phyloP scores from a whole-genome alignment of 2,888 invertebrate species.

The Pyrochroa serraticornis region DNA sequence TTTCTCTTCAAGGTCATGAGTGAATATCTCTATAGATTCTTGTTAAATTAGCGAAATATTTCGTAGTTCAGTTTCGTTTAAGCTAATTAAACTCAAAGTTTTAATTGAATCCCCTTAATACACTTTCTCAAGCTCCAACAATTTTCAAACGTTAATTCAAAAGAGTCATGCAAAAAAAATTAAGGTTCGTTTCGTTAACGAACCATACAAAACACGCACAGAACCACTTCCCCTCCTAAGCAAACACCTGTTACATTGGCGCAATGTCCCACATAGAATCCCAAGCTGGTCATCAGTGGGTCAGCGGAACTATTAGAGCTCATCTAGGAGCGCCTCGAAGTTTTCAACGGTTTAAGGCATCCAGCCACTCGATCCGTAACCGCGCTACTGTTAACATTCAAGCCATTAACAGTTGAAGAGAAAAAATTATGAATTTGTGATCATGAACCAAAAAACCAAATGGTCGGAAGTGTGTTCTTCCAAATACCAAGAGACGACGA shows the following conservation, averaged over 20 bases:
- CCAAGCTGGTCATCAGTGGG: slow-evolving; percentile 49
- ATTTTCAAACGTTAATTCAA: too few species aligned
- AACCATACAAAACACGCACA: slow-evolving; percentile 4
- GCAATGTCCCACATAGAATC: slow-evolving; percentile 40
- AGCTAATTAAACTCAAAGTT: too few species aligned
- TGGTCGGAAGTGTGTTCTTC: slow-evolving; percentile 22
- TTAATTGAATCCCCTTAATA: too few species aligned
- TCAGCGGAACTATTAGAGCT: slow-evolving; percentile 56
- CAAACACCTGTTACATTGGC: slow-evolving; percentile 33
- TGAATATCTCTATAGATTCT: too few species aligned
- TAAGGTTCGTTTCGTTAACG: slow-evolving; percentile 6
- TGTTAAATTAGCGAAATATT: too few species aligned
- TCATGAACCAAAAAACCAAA: slow-evolving; percentile 14
- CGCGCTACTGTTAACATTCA: slow-evolving; percentile 17
- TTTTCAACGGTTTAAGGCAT: slow-evolving; percentile 11
- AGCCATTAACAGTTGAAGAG: neutral
- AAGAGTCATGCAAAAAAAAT: neutral
- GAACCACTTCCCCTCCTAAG: neutral
- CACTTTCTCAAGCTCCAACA: neutral
- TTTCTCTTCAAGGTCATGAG: too few species aligned
- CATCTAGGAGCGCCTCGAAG: slow-evolving; percentile 41
- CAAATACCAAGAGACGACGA: slow-evolving; percentile 1
- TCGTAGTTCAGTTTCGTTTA: too few species aligned
- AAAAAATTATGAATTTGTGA: slow-evolving; percentile 8
- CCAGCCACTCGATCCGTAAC: slow-evolving; percentile 13